Base-by-base conservation (phyloP, 2,797 vertebrate species). In the Loris lydekkerianus region DNA sequence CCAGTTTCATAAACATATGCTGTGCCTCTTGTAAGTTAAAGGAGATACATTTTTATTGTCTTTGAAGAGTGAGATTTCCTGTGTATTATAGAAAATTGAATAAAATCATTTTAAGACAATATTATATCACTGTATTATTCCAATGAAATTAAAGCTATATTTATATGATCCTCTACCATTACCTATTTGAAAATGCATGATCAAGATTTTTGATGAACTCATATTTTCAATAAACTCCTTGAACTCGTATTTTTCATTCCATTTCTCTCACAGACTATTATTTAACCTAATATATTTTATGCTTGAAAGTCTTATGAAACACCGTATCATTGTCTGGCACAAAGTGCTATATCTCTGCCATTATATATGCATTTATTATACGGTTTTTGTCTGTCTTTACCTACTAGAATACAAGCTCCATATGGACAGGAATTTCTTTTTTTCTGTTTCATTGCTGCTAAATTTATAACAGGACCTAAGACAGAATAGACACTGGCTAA, bases 21-120 rank as follows among this genome's bases (percentile, higher is more conserved):
- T 17, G 4, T 46, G 11, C 15, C 31, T 84, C 3, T 27, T 9
- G 31, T 2, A 56, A 87, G 75, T 60, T 80, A 86, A 86, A 87
- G 34, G 61, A 29, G 2, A 13, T 9, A 70, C 49, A 61, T 96
- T 77, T 88, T 46, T 9, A 72, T 56, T 3, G 56, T 34, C 94
- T 85, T 72, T 87, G 20, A 90, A 93, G 34, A 95, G 56, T 61
- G 27, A 56, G 13, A 78, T 81, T 91, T 61, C 56, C 15, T 60
- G 15, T 13, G 10, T 80, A 72, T 25, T 56, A 4, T 77, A 58
- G 78, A 85, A 58, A 65, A n/a, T 25, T 29, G 10, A 11, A 75
- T 56, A 63, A 91, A 81, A 86, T 31, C 82, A 31, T 60, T 40
- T 86, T 69, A 83, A n/a, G 49, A 25, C 25, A 34, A 25, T 65